phyloP scores from a whole-genome alignment of 2,113 vertebrate species.

The Danio rerio region GRCz12tu NC_133182.1:23595501-23596000 shows the following conservation, averaged over 20 bases:
- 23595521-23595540: slow-evolving; percentile 38
- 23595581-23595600: slow-evolving; percentile 3
- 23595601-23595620: neutral
- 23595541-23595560: slow-evolving; percentile 47
- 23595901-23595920: neutral
- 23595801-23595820: neutral
- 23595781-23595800: slow-evolving; percentile 5
- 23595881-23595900: slow-evolving; percentile 5
- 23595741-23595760: neutral
- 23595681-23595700: neutral
- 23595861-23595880: neutral
- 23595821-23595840: slow-evolving; percentile 9
- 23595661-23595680: neutral
- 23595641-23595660: slow-evolving; percentile 29
- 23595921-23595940: neutral
- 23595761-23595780: neutral
- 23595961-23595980: neutral
- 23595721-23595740: slow-evolving; percentile 15
- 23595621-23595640: slow-evolving; percentile 6
- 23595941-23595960: neutral
- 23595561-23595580: slow-evolving; percentile 26
- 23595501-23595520: slow-evolving; percentile 43
- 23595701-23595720: neutral
- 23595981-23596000: too few relatives aligned
- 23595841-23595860: slow-evolving; percentile 2